phyloP scores from a whole-genome alignment of 1,140 invertebrate species.

The Nixonia krombeini region DNA sequence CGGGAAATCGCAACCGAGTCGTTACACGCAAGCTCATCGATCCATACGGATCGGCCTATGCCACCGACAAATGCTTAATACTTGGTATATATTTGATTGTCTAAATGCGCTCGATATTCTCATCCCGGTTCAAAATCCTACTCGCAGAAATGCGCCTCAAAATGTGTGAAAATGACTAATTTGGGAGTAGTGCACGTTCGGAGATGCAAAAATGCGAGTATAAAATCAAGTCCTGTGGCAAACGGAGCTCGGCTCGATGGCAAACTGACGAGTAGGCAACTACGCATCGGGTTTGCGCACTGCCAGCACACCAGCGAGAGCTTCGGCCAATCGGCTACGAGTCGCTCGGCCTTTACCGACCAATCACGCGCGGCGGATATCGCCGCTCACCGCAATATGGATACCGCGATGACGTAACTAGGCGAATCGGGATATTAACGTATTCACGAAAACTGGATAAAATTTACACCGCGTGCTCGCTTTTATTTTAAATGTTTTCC shows the following conservation, averaged over 20 bases:
- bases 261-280: slow-evolving; percentile 28
- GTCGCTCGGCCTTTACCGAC: too few relatives aligned
- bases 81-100: slow-evolving; percentile 5
- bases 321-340: too few relatives aligned
- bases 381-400: too few relatives aligned
- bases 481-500: too few relatives aligned
- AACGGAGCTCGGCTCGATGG: slow-evolving; percentile 37
- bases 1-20: slow-evolving; percentile 13
- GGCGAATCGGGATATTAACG: too few relatives aligned
- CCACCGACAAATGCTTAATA: slow-evolving; percentile 12
- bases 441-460: too few relatives aligned
- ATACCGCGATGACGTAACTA: too few relatives aligned
- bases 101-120: neutral
- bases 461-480: too few relatives aligned
- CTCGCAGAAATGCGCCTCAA: slow-evolving; percentile 3
- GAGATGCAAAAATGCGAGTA: slow-evolving; percentile 40
- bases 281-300: slow-evolving; percentile 31
- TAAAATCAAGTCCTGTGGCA: slow-evolving; percentile 36
- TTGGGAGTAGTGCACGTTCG: slow-evolving; percentile 30
- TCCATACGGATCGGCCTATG: slow-evolving; percentile 1
- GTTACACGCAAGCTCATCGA: slow-evolving; percentile 20
- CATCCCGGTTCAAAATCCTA: slow-evolving; percentile 20
- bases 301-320: neutral
- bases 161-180: slow-evolving; percentile 19
- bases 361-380: too few relatives aligned